phyloP scores from a whole-genome alignment of 2,888 invertebrate species.

The Xylota segnis region DNA sequence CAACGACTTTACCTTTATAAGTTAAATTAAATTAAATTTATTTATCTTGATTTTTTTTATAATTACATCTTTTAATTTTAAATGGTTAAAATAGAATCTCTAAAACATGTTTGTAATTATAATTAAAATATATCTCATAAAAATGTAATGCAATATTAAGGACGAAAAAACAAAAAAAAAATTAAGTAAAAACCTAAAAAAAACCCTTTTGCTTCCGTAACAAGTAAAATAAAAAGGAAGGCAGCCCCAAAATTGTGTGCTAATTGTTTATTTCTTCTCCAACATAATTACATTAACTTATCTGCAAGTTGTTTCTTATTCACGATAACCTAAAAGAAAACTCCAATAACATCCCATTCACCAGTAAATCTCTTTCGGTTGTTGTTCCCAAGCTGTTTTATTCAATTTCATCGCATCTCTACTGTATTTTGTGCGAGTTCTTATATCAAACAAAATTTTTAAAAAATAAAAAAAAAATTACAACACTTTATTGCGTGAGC shows the following conservation, averaged over 20 bases:
- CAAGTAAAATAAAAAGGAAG: constrained; percentile 39
- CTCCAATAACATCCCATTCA: constrained; percentile 49
- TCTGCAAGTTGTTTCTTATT: neutral
- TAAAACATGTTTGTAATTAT: constrained; percentile 55
- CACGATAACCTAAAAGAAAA: constrained; percentile 39
- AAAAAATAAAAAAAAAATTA: constrained; percentile 11
- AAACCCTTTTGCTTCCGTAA: constrained; percentile 15
- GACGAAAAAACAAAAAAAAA: constrained; percentile 26
- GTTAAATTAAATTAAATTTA: constrained; percentile 67
- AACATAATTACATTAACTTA: constrained; percentile 13
- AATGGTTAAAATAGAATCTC: constrained; percentile 61
- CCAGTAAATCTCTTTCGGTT: constrained; percentile 23
- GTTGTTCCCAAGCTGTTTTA: constrained; percentile 24
- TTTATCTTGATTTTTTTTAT: constrained; percentile 60
- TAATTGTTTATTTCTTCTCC: constrained; percentile 20
- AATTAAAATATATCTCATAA: constrained; percentile 61
- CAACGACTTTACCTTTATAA: neutral
- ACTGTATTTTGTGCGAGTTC: constrained; percentile 2
- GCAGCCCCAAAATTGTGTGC: constrained; percentile 7
- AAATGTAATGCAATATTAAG: constrained; percentile 67
- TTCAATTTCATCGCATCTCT: constrained; percentile 21
- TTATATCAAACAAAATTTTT: neutral
- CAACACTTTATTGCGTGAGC: constrained; percentile 38
- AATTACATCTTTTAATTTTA: constrained; percentile 71
- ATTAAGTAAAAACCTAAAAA: constrained; percentile 10